Percentiles rank a stretch among this genome's conserved stretches.
phyloP scores from a whole-genome alignment of 2,113 vertebrate species.

The Phrynocephalus versicolor region DNA sequence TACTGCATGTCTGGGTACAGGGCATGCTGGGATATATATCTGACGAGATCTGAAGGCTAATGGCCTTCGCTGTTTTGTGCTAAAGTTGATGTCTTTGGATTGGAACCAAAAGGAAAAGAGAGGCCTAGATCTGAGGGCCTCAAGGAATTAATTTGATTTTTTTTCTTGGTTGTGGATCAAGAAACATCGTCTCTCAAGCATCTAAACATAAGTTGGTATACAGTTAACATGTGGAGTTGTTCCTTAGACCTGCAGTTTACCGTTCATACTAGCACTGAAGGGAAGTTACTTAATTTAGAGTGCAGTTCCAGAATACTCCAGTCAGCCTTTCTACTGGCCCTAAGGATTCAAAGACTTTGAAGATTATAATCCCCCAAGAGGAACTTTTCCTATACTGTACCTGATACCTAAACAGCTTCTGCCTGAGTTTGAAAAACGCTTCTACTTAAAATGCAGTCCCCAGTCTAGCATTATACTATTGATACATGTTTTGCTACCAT shows the following conservation, averaged over 20 bases:
- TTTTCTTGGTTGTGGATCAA: neutral
- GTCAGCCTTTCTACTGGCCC: too few relatives aligned
- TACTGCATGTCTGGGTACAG: neutral
- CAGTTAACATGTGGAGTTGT: neutral
- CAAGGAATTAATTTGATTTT: neutral
- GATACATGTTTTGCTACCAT: neutral
- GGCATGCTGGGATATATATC: neutral
- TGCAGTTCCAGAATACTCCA: too few relatives aligned
- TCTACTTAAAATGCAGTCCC: neutral
- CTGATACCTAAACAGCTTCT: too few relatives aligned
- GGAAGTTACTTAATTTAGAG: too few relatives aligned
- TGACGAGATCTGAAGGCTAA: neutral
- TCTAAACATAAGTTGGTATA: neutral
- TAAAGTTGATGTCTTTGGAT: neutral
- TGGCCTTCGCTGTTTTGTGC: neutral
- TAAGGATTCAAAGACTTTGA: too few relatives aligned
- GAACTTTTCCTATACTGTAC: too few relatives aligned
- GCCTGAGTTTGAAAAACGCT: too few relatives aligned
- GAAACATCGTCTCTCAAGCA: neutral
- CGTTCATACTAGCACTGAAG: neutral
- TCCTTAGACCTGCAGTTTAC: neutral
- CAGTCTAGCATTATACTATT: neutral
- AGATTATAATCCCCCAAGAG: too few relatives aligned
- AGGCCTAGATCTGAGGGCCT: neutral
- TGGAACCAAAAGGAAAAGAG: neutral